A percentile compares a stretch with the other conserved stretches of the same genome.
phyloP scores from a whole-genome alignment of 2,797 vertebrate genomes.

The Chelon labrosus region DNA sequence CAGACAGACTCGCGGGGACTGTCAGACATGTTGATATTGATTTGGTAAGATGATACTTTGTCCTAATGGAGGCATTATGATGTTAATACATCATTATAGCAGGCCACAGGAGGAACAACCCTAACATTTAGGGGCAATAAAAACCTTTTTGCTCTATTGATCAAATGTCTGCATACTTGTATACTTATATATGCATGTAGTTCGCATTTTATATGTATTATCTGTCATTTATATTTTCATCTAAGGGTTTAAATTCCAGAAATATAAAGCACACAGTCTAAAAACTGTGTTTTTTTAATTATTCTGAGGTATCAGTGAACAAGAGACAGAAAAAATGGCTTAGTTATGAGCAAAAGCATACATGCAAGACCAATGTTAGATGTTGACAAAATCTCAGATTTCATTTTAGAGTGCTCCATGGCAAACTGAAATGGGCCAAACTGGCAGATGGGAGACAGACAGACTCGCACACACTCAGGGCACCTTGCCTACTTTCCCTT shows the following conservation, averaged over 20 bases:
- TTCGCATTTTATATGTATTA: background rate
- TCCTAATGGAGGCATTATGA: slow-evolving; percentile 78
- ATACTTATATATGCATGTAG: background rate
- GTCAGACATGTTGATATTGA: slow-evolving; percentile 79
- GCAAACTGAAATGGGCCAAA: slow-evolving; percentile 37
- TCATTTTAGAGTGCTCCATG: slow-evolving; percentile 30
- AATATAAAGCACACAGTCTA: too few species aligned
- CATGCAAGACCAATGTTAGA: slow-evolving; percentile 37
- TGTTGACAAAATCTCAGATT: slow-evolving; percentile 39
- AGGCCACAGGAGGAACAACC: slow-evolving; percentile 36
- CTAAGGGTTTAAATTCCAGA: background rate
- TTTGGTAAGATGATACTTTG: slow-evolving; percentile 78
- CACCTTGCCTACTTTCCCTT: slow-evolving; percentile 71
- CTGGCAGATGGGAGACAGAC: slow-evolving; percentile 37
- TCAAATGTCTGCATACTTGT: slow-evolving; percentile 41
- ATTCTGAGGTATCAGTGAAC: background rate
- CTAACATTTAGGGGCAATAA: slow-evolving; percentile 56
- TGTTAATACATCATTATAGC: slow-evolving; percentile 67
- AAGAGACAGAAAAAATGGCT: background rate
- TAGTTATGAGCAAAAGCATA: background rate
- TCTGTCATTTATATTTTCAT: background rate
- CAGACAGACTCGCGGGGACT: slow-evolving; percentile 65
- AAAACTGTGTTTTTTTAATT: slow-evolving; percentile 4
- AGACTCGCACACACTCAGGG: slow-evolving; percentile 47
- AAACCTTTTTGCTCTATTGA: slow-evolving; percentile 59